These are phyloP conservation scores for Sorex araneus DNA, from an alignment of 2,113 vertebrate genomes.

Conservation along the genomic window DNA sequence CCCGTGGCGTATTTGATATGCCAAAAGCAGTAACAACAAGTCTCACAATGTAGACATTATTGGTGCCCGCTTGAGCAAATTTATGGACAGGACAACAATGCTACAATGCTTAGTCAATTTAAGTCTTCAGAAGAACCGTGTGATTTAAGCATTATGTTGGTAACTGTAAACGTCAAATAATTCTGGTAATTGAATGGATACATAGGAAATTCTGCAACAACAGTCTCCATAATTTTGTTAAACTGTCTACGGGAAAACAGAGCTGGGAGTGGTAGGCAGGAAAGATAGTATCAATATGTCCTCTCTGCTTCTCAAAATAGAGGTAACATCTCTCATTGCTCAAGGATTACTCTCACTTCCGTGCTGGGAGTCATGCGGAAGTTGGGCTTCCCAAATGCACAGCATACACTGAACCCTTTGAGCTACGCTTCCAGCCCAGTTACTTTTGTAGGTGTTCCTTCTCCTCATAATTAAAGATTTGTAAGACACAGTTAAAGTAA, in stretches of 20 bases:
- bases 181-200: conserved; percentile 51
- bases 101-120: no score
- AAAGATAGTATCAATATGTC: background rate
- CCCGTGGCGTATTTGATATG: no score
- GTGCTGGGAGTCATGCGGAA: no score
- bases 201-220: background rate
- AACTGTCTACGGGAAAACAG: background rate
- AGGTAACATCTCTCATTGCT: no score
- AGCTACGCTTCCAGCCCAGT: background rate
- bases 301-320: no score
- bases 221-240: conserved; percentile 6
- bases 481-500: conserved; percentile 58
- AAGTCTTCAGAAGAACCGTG: background rate
- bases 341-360: no score
- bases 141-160: background rate
- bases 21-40: no score
- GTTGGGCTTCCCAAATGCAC: no score
- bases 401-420: no score
- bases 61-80: no score
- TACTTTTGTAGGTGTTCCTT: conserved; percentile 46
- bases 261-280: background rate
- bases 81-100: no score
- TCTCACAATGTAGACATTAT: no score
- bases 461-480: conserved; percentile 30
- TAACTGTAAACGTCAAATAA: conserved; percentile 31